These are phyloP conservation scores for Sciaenops ocellatus DNA, from an alignment of 2,797 vertebrate genomes.

Conservation along the genomic window DNA sequence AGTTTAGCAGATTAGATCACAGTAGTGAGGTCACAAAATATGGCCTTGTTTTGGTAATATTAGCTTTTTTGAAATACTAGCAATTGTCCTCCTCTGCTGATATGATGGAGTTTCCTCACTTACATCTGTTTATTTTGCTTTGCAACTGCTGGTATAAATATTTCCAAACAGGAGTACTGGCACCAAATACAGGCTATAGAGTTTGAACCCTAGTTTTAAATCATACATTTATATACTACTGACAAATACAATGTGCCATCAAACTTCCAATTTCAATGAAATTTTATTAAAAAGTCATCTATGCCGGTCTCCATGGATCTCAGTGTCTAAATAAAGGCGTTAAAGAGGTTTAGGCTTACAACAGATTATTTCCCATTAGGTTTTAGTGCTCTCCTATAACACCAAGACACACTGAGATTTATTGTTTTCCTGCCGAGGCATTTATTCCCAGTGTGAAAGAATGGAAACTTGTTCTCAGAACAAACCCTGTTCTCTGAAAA, in stretches of 20 bases:
- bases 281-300: neutral
- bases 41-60: neutral
- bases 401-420: constrained; percentile 22
- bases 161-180: neutral
- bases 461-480: constrained; percentile 50
- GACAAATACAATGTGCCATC: neutral
- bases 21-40: no score
- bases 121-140: neutral
- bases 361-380: constrained; percentile 44
- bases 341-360: constrained; percentile 41
- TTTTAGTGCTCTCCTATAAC: constrained; percentile 26
- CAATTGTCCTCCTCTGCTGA: neutral
- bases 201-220: neutral
- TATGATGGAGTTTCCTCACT: neutral
- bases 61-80: neutral
- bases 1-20: no score
- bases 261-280: neutral
- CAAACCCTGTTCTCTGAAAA: constrained; percentile 14
- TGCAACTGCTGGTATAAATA: neutral
- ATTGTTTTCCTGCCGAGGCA: constrained; percentile 37
- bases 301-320: neutral
- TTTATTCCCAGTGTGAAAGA: constrained; percentile 30
- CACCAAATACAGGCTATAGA: neutral
- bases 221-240: no score
- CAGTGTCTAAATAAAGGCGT: constrained; percentile 11